Base-by-base conservation (phyloP, 2,888 invertebrate genomes). In the Phortica okadai region DNA sequence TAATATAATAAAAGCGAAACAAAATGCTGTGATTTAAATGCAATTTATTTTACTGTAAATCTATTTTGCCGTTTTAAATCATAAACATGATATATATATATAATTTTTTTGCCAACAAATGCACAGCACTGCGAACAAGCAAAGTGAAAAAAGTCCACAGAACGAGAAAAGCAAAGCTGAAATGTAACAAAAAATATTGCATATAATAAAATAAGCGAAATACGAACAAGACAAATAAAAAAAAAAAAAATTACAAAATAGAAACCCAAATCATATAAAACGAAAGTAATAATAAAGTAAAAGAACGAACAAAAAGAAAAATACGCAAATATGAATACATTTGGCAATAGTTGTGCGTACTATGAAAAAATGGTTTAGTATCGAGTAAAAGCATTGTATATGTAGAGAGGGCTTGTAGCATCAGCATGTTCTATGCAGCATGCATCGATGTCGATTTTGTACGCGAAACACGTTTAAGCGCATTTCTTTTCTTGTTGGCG, bases 401-500 rank as follows among this genome's bases (percentile, higher is more conserved):
- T 33, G 33, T 33, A 33, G 33, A 33, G 33, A 33, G 1, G 33
- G 33, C 33, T 33, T 33, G 33, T 5, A 33, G 33, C 33, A 33
- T 33, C 33, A 33, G 0, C 33, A 33, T 33, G 33, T 33, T 33
- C 33, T 5, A 5, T 33, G 33, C 33, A 33, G 33, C 33, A 33
- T 33, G 33, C 33, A 33, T 33, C 33, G 33, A 16, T 44, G 42
- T 16, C 21, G 21, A 84, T 86, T 86, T 86, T 85, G 85, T 86
- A 85, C 84, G 84, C 84, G 86, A 82, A 85, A 85, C 85, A 85
- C 85, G 85, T 85, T 86, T 84, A 84, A 83, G 83, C 83, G 86
- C 86, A 84, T 84, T 59, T 59, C 59, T 59, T 59, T 59, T 33
- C 33, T 33, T 5, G 33, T 33, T 33, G 33, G 33, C 33, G 77